phyloP scores from a whole-genome alignment of 2,113 vertebrate genomes.

The Prunella fulvescens region DNA sequence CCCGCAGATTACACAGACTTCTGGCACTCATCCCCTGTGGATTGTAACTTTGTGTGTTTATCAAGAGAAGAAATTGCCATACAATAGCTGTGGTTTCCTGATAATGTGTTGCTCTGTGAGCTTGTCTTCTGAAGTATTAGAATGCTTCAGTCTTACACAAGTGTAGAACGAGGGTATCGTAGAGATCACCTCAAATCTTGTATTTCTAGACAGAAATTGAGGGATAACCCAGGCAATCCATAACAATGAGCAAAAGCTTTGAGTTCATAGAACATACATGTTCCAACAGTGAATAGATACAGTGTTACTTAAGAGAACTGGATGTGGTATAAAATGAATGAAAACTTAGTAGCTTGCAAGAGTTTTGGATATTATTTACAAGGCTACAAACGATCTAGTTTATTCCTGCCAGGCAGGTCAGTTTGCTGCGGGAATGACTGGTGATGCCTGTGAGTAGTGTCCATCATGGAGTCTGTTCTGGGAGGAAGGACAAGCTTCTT shows the following conservation, averaged over 20 bases:
- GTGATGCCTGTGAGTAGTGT: background rate
- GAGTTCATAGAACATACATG: background rate
- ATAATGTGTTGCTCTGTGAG: background rate
- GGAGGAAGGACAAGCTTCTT: background rate
- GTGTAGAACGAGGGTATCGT: background rate
- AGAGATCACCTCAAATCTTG: background rate
- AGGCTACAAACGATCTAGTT: background rate
- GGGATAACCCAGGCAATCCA: background rate
- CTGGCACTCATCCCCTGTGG: background rate
- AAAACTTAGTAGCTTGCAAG: background rate
- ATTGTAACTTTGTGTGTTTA: background rate
- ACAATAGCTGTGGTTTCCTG: background rate
- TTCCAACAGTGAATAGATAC: background rate
- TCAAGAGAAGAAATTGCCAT: background rate
- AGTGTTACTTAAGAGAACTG: background rate
- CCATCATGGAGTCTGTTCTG: background rate
- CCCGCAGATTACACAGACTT: background rate
- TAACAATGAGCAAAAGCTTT: background rate
- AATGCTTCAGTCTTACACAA: background rate
- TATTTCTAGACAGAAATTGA: background rate
- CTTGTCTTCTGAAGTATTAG: background rate
- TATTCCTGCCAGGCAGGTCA: background rate
- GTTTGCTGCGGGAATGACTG: background rate
- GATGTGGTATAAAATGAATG: background rate
- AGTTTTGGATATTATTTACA: background rate